These are phyloP conservation scores for Lucilia sericata DNA, from an alignment of 1,140 invertebrate species.

Conservation along the genomic window DNA sequence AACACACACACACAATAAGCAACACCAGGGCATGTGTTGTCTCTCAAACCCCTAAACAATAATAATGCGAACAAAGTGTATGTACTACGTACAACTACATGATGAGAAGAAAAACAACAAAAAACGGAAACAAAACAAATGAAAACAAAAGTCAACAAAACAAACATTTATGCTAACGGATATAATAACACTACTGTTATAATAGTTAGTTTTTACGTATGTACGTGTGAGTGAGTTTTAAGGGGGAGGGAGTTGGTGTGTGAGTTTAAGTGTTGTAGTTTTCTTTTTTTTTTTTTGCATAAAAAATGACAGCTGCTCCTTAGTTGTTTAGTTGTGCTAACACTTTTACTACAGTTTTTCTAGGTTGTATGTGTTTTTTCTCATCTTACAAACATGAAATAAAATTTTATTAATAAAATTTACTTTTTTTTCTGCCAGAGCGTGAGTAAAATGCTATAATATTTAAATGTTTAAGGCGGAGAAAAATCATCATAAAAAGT, in stretches of 20 bases:
- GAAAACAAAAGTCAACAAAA: background rate
- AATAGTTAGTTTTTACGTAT: background rate
- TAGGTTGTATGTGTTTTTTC: background rate
- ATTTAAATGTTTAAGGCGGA: too few relatives aligned
- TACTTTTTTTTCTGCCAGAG: too few relatives aligned
- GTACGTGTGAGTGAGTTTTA: background rate
- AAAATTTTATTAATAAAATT: background rate
- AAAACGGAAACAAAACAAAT: background rate
- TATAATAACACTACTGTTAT: background rate
- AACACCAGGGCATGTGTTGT: background rate
- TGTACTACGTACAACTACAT: too few relatives aligned
- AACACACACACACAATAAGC: background rate
- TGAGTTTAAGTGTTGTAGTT: background rate
- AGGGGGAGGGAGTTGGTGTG: background rate
- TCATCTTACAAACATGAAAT: background rate
- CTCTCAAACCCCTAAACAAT: background rate
- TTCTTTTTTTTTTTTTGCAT: background rate
- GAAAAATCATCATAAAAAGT: too few relatives aligned
- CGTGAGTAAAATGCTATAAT: too few relatives aligned
- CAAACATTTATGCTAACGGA: background rate
- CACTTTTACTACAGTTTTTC: background rate
- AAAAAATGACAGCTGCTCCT: slow-evolving; percentile 5
- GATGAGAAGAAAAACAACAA: too few relatives aligned
- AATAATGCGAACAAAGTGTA: background rate
- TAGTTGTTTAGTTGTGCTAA: slow-evolving; percentile 15